Evolutionary conservation across 2,797 vertebrate species (phyloP), one percentile per base, ranked within the genome.

Genomic region (Molossus alvarezi): DNA sequence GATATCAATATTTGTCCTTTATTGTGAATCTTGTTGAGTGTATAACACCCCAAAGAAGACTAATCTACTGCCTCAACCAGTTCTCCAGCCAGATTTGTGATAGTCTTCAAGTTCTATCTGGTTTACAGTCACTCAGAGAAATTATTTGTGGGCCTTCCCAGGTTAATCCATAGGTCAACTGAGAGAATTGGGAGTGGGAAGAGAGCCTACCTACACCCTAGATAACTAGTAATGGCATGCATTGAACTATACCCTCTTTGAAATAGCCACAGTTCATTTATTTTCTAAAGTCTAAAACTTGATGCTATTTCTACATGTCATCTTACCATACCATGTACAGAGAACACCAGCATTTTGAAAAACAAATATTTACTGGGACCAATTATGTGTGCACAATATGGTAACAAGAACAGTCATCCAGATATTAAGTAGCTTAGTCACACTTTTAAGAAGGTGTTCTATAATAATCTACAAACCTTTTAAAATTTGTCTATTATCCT

Each of bases 391-490:
- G 23, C 12, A 75, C 90, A 84, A 84, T 64, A 75, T 29, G 20
- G 12, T 60, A 90, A 71, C 3, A 71, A 12, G 4, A 5, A 65
- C 13, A 83, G 9, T 1, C 9, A 95, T 84, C 3, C 5, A 79
- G 14, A 65, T 72, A 88, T 75, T 76, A 83, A 25, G 2, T 76
- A 5, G 4, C 9, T 60, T 15, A 90, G 37, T 91, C 55, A 72
- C 10, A 82, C 6, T 75, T 91, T 94, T 41, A 84, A 75, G 10
- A 91, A 82, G 23, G 15, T 71, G 7, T n/a, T 82, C 11, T 8
- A 92, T 7, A 88, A 96, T 72, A 92, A 93, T 84, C 29, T 53
- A 17, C 4, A 80, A 84, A 93, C 2, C 13, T 87, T 86, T 75
- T 72, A 85, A 81, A 37, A 6, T 93, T 75, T 58, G 15, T 57